Evolutionary conservation across 1,140 invertebrate genomes (phyloP), one percentile per base, ranked within the genome.

Genomic region (Heliconius himera): DNA sequence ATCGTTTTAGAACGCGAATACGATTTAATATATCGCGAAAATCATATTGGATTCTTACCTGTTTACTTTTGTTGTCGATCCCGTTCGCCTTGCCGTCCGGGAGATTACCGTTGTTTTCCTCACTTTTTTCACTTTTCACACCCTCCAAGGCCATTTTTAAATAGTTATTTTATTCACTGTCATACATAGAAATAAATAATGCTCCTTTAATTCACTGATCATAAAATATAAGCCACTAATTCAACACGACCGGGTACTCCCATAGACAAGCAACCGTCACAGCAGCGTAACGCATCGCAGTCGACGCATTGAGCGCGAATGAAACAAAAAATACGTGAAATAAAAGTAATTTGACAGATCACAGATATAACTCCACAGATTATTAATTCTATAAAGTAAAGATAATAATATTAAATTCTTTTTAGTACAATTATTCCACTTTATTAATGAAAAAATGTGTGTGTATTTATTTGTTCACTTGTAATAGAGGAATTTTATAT

Each of bases 51-150:
- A 78, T 75, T 81, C 80, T 73, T 93, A 93, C 93, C 93, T 94
- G 93, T 94, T 94, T 94, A 93, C 89, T 93, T 91, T 91, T 93
- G 88, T 92, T 94, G 90, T 94, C 93, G 85, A 90, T 91, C 83
- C 93, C 91, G 84, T 94, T 93, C 84, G 90, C 85, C 86, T 93
- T 94, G 83, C 90, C 87, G 85, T 94, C 92, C 81, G 88, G 88
- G 78, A 91, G 85, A 87, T 90, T 93, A 77, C 87, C 88, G 83
- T 93, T 92, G 88, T 91, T 93, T 93, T 94, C 93, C 81, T 94
- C 93, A 92, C 90, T 92, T 91, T 94, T 93, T 89, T 94, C 93
- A 94, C 93, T 92, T 93, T 94, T 94, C 78, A 93, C 93, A 90
- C 92, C 93, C 90, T 94, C 93, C 87, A 94, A 89, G 89, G 93